These are phyloP conservation scores for Onychomys leucogaster DNA, from an alignment of 2,797 vertebrate species.

Conservation along the genomic window DNA sequence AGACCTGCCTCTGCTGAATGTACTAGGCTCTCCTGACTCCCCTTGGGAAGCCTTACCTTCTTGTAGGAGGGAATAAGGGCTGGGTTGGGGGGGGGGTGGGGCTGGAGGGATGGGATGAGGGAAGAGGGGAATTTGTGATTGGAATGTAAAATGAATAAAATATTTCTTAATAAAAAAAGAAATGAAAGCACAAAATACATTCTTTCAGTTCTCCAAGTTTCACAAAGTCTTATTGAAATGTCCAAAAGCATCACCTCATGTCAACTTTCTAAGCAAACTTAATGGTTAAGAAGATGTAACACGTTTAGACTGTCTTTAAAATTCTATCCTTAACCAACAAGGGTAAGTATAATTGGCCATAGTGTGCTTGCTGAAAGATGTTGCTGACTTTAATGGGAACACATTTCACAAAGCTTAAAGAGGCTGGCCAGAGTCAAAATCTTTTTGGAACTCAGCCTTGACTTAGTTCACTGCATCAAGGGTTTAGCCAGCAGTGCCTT, in stretches of 20 bases:
- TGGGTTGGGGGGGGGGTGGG: too few relatives aligned
- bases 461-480: conserved; percentile 7
- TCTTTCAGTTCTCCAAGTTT: neutral
- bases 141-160: too few relatives aligned
- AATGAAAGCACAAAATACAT: neutral
- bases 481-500: conserved; percentile 7
- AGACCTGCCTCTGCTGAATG: too few relatives aligned
- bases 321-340: conserved; percentile 36
- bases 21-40: too few relatives aligned
- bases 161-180: too few relatives aligned
- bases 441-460: neutral
- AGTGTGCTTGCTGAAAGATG: conserved; percentile 38
- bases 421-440: neutral
- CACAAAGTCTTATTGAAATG: neutral
- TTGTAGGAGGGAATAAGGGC: too few relatives aligned
- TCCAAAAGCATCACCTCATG: neutral
- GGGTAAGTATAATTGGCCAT: conserved; percentile 35
- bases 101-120: too few relatives aligned
- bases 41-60: too few relatives aligned
- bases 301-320: neutral
- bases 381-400: neutral
- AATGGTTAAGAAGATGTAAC: conserved; percentile 45
- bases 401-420: conserved; percentile 37
- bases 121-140: too few relatives aligned
- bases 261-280: conserved; percentile 28